Percentiles rank a stretch among this genome's conserved stretches.
Evolutionary conservation across 92 coral and sea anemone genomes (phyloP).

Genomic region (Epizoanthus ramosus): DNA sequence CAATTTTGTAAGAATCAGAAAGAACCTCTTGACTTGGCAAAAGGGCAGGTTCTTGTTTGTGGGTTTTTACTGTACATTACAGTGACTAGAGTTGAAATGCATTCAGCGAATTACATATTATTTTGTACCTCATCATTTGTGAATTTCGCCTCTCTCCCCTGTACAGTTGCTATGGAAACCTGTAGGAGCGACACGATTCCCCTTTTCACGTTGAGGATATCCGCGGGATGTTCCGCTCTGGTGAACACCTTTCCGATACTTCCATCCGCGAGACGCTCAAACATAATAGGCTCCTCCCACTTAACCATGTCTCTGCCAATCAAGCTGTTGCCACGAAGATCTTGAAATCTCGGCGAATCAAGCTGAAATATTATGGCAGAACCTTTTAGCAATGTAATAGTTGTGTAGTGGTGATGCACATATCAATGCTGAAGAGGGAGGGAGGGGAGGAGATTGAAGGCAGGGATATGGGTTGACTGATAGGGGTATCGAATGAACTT

Average conservation of each 20-base stretch:
- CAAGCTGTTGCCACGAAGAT: slow-evolving; percentile 27
- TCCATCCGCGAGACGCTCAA: slow-evolving; percentile 40
- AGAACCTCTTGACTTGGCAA: no score
- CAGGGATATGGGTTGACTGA: no score
- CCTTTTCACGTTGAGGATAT: slow-evolving; percentile 58
- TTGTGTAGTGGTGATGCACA: no score
- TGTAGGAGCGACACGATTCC: slow-evolving; percentile 57
- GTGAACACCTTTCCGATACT: slow-evolving; percentile 26
- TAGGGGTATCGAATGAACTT: no score
- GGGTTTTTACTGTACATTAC: no score
- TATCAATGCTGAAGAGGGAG: no score
- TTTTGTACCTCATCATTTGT: slow-evolving; percentile 23
- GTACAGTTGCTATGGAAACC: slow-evolving; percentile 25
- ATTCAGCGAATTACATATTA: no score
- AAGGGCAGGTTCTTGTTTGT: no score
- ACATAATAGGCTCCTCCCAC: slow-evolving; percentile 45
- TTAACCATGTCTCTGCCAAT: background rate
- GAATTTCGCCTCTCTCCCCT: background rate
- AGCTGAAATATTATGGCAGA: background rate
- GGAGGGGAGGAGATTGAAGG: no score
- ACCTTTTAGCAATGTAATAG: no score
- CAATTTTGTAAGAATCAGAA: no score
- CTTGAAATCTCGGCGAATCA: slow-evolving; percentile 12
- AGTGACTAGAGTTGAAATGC: no score
- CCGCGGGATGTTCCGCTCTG: slow-evolving; percentile 21